Evolutionary conservation across 2,888 invertebrate species (phyloP).

Genomic region (Bembecia ichneumoniformis): DNA sequence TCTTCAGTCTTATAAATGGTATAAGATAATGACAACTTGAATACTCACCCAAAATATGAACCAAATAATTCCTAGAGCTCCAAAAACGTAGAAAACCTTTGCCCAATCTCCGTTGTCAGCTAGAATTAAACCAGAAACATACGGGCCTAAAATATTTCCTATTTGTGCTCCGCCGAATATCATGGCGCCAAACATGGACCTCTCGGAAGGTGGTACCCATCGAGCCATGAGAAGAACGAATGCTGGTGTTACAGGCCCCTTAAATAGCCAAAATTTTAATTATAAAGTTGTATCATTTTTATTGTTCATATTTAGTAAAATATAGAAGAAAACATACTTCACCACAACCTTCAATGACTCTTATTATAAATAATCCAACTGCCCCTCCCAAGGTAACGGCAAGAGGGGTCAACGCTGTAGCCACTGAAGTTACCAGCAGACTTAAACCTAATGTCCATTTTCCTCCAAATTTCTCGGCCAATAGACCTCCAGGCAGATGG

Average conservation of each 20-base stretch:
- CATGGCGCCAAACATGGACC: slow-evolving; percentile 71
- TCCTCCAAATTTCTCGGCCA: slow-evolving; percentile 87
- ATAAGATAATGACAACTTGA: neutral
- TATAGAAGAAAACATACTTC: slow-evolving; percentile 63
- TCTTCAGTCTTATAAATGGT: neutral
- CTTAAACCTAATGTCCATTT: slow-evolving; percentile 87
- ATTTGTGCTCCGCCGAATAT: slow-evolving; percentile 73
- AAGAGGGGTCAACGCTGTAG: slow-evolving; percentile 83
- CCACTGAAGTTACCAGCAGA: slow-evolving; percentile 81
- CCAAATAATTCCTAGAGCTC: slow-evolving; percentile 66
- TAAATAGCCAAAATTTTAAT: slow-evolving; percentile 6
- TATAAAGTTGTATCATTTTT: neutral
- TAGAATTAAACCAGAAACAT: slow-evolving; percentile 58
- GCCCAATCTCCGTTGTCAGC: slow-evolving; percentile 66
- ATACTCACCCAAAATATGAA: slow-evolving; percentile 59
- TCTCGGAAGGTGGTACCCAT: slow-evolving; percentile 73
- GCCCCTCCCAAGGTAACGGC: slow-evolving; percentile 74
- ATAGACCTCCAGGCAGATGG: slow-evolving; percentile 85
- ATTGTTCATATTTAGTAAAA: neutral
- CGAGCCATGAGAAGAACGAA: slow-evolving; percentile 73
- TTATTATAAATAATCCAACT: slow-evolving; percentile 64
- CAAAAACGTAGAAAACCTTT: slow-evolving; percentile 72
- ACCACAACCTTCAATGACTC: slow-evolving; percentile 70
- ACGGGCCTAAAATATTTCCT: slow-evolving; percentile 67
- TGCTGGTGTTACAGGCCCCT: slow-evolving; percentile 75